phyloP scores from a whole-genome alignment of 2,888 invertebrate species.

The Tolmerus cingulatus region DNA sequence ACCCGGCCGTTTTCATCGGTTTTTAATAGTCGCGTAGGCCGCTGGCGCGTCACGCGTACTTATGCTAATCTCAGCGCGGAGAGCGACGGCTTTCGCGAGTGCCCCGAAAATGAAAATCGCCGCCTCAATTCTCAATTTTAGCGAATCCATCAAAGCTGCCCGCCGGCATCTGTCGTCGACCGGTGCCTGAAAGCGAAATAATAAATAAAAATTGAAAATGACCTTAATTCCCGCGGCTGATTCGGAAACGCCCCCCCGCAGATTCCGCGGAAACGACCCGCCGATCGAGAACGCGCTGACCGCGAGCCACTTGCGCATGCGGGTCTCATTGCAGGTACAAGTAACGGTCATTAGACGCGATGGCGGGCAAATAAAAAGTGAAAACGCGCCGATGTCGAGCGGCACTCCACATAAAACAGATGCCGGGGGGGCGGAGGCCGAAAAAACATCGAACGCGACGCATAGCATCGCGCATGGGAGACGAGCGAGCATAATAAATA shows the following conservation, averaged over 20 bases:
- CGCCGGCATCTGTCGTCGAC: neutral
- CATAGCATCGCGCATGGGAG: neutral
- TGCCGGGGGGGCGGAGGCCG: neutral
- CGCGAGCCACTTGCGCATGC: slow-evolving; percentile 33
- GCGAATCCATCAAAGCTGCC: neutral
- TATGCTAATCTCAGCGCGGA: neutral
- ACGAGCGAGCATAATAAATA: slow-evolving; percentile 40
- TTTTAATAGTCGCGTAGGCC: neutral
- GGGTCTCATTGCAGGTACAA: neutral
- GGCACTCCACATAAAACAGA: slow-evolving; percentile 28
- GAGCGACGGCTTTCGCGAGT: neutral
- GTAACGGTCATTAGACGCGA: slow-evolving; percentile 42
- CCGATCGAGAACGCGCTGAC: neutral
- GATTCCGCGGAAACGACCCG: neutral
- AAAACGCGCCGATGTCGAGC: slow-evolving; percentile 6
- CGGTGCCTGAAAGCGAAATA: neutral
- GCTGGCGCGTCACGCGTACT: neutral
- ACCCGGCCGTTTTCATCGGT: neutral
- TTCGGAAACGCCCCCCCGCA: too few species aligned
- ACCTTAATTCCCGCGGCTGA: neutral
- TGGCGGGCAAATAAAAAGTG: slow-evolving; percentile 13
- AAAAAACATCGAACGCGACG: neutral
- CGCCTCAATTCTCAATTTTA: neutral
- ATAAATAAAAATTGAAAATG: neutral
- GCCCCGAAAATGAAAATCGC: neutral